Conservation (phyloP, 1,140 invertebrate species). For the Hycleus cichorii region DNA sequence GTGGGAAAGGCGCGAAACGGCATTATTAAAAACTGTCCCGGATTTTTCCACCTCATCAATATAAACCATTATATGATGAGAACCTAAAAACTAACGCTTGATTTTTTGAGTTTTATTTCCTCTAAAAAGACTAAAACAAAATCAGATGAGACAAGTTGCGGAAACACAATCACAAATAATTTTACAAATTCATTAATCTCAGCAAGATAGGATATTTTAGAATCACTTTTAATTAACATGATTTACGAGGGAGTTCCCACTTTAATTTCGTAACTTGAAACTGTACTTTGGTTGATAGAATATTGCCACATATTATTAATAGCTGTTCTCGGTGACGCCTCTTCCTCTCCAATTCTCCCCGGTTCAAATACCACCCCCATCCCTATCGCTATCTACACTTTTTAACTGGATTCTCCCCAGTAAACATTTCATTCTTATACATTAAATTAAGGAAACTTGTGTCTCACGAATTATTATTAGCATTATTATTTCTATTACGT, state of each 20-base stretch:
- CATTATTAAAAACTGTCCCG: background rate
- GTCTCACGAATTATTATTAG: no score
- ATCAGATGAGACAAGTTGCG: background rate
- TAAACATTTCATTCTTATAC: no score
- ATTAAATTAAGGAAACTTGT: no score
- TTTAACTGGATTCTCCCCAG: no score
- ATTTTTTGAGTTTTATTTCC: no score
- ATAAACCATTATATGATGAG: background rate
- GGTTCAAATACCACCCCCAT: no score
- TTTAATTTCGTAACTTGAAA: conserved; percentile 21
- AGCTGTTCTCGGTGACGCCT: background rate
- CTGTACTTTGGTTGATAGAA: conserved; percentile 14
- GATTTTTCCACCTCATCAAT: conserved; percentile 5
- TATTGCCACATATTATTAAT: conserved; percentile 16
- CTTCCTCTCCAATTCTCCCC: no score
- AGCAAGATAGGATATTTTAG: conserved; percentile 12
- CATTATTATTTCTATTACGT: no score
- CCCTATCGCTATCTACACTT: no score
- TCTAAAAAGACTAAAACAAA: background rate
- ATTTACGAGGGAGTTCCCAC: conserved; percentile 16
- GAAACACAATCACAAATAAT: background rate
- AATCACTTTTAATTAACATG: conserved; percentile 22
- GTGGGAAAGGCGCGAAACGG: background rate
- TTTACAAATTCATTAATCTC: conserved; percentile 16
- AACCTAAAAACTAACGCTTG: no score